Percentiles rank a stretch among this genome's conserved stretches.
Evolutionary conservation across 1,140 invertebrate species (phyloP).

Genomic region (Leptinotarsa lineolata): DNA sequence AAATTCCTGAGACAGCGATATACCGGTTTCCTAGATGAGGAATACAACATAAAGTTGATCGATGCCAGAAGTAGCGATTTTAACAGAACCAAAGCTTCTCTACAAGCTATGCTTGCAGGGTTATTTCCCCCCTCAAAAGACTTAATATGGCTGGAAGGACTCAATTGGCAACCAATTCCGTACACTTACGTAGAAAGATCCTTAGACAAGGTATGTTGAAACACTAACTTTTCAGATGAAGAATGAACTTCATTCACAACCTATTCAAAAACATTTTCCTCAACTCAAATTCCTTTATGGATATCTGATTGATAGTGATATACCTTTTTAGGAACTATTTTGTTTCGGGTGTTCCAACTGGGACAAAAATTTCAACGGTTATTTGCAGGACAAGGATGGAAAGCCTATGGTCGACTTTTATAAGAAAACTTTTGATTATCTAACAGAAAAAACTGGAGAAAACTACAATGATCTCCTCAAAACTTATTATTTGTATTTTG

Average conservation of each 20-base stretch:
- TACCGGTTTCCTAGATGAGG: slow-evolving; percentile 60
- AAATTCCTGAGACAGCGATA: slow-evolving; percentile 66
- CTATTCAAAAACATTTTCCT: too few species aligned
- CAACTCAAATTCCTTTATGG: too few species aligned
- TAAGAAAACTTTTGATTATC: slow-evolving; percentile 33
- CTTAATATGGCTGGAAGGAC: slow-evolving; percentile 55
- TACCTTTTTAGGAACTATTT: slow-evolving; percentile 19
- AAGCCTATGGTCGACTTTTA: not conserved
- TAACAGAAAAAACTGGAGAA: slow-evolving; percentile 28
- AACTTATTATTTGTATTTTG: slow-evolving; percentile 19
- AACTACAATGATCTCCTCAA: not conserved
- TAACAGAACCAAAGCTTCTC: slow-evolving; percentile 65
- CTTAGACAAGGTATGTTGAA: slow-evolving; percentile 33
- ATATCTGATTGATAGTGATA: too few species aligned
- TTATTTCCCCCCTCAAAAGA: slow-evolving; percentile 59
- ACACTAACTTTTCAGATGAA: too few species aligned
- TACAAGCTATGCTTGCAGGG: slow-evolving; percentile 61
- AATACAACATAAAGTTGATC: slow-evolving; percentile 59
- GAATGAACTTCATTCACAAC: too few species aligned
- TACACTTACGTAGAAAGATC: slow-evolving; percentile 45
- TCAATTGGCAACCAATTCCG: slow-evolving; percentile 65
- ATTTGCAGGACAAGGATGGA: not conserved
- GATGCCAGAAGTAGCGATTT: slow-evolving; percentile 55
- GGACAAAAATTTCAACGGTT: not conserved
- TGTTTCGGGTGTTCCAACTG: slow-evolving; percentile 13